Evolutionary conservation across 2,888 invertebrate species (phyloP), one percentile per base, ranked within the genome.

Genomic region (Drosophila limbata): DNA sequence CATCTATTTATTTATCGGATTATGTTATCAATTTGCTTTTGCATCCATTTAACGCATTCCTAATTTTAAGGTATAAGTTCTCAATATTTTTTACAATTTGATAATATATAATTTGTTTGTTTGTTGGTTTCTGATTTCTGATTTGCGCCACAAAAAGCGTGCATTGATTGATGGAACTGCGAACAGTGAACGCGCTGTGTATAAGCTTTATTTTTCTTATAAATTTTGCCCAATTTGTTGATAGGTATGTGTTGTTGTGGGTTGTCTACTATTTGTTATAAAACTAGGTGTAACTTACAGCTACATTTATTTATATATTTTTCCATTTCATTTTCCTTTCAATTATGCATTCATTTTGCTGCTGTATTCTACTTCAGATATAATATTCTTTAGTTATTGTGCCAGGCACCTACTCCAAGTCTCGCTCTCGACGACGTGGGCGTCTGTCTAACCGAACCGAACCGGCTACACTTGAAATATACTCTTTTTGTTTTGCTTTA

Each of bases 1-100:
- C 85, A 74, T 85, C 79, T 88, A 84, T 85, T 84, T 85, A 80
- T 84, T 84, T 85, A 80, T 84, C 71, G 74, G 88, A 82, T 82
- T 75, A 79, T 84, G 71, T 79, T 79, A 74, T 82, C 72, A 72
- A 74, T 79, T 70, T 74, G 59, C 48, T 50, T 63, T 47, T 77
- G 68, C 68, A 69, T 68, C 57, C 47, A 61, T 60, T 66, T 53
- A 52, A 74, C 61, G 70, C 71, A 61, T 48, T 75, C 64, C 78
- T 73, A 79, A 53, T 44, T 66, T 74, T 84, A 84, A 74, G 69
- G 65, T 88, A 73, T 72, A 84, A 63, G 64, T 65, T 66, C 42
- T 47, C 51, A 44, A 15, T 67, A 48, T 73, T 72, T 70, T 77
- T 60, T 75, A 71, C 80, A 71, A n/a, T 75, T 70, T 78, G 74